A percentile compares a stretch with the other conserved stretches of the same genome.
Conservation (phyloP, 2,888 invertebrate species). For the Hedya salicella region DNA sequence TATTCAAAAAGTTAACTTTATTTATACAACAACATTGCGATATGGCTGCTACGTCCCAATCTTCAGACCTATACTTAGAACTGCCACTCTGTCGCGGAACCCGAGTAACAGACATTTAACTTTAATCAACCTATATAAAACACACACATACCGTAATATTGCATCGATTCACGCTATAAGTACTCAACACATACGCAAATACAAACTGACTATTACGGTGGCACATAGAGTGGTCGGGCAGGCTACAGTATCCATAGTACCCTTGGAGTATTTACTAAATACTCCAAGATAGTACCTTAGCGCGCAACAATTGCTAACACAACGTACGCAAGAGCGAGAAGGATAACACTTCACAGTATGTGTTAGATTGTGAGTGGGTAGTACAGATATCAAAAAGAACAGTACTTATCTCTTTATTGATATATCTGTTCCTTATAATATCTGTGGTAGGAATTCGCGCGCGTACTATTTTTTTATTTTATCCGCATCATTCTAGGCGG, state of each 20-base stretch:
- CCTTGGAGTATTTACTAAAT: too few relatives aligned
- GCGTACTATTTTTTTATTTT: slow-evolving; percentile 1
- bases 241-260: slow-evolving; percentile 3
- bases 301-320: neutral
- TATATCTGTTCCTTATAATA: neutral
- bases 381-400: neutral
- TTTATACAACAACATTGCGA: slow-evolving; percentile 44
- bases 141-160: slow-evolving; percentile 28
- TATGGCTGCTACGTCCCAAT: slow-evolving; percentile 33
- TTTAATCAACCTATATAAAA: slow-evolving; percentile 30
- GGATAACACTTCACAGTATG: neutral
- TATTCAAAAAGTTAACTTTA: slow-evolving; percentile 50
- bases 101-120: slow-evolving; percentile 48
- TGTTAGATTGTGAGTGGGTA: neutral
- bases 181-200: slow-evolving; percentile 12
- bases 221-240: slow-evolving; percentile 48
- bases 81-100: slow-evolving; percentile 5
- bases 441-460: neutral
- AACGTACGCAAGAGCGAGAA: neutral
- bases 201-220: slow-evolving; percentile 42
- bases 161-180: slow-evolving; percentile 31
- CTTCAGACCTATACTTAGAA: neutral
- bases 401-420: neutral
- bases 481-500: neutral
- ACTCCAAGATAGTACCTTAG: too few relatives aligned